Evolutionary conservation across 2,797 vertebrate genomes (phyloP).

Genomic region (Dermochelys coriacea): DNA sequence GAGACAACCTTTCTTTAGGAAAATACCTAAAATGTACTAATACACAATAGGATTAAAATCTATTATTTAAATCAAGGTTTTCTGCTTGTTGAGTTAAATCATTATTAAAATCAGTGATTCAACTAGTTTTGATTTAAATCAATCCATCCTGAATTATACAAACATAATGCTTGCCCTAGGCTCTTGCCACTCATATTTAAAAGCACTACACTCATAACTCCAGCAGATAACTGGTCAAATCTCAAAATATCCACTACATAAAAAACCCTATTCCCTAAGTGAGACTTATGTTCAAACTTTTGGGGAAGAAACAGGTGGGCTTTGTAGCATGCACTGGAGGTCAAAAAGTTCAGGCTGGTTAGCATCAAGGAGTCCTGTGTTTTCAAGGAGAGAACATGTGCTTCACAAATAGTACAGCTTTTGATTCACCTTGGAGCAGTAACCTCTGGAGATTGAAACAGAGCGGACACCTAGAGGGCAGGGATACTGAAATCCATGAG

Average conservation of each 20-base stretch:
- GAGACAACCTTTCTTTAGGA: background rate
- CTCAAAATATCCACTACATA: background rate
- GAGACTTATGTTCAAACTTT: background rate
- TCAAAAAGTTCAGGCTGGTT: accelerated
- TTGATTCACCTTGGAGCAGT: background rate
- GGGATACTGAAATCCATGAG: background rate
- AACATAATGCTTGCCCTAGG: background rate
- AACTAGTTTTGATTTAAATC: background rate
- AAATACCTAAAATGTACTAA: background rate
- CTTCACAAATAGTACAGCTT: background rate
- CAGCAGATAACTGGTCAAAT: background rate
- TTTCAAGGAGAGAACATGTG: accelerated
- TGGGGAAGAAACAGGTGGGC: no score
- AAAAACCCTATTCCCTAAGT: background rate
- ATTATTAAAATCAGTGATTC: background rate
- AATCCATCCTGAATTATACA: background rate
- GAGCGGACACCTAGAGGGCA: background rate
- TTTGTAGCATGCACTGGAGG: background rate
- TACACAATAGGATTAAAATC: background rate
- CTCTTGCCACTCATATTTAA: background rate
- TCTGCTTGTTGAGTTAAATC: background rate
- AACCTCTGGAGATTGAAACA: background rate
- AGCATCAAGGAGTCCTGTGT: background rate
- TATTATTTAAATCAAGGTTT: background rate
- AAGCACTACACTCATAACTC: background rate